Base-by-base conservation (phyloP, 2,888 invertebrate species). In the Hypercompe scribonia region DNA sequence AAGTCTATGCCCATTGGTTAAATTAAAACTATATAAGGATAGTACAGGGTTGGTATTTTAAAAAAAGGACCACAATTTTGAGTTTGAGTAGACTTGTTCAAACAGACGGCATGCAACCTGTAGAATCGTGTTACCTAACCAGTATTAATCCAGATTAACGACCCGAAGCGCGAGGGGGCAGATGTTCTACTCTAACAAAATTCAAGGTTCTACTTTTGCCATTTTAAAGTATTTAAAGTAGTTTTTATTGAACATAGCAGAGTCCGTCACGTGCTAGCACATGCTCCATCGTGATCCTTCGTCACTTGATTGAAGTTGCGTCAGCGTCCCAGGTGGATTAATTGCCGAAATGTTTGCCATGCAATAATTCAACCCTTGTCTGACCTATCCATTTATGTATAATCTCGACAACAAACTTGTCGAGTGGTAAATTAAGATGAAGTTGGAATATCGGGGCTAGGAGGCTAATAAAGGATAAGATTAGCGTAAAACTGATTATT, bases 341-440 rank as follows among this genome's bases (percentile, higher is more conserved):
- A 76, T 76, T 72, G 73, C 70, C 65, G 65, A 73, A 76, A 72
- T 73, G 74, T 73, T 78, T 71, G 71, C 61, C 69, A 75, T 67
- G 65, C 67, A 72, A 65, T 80, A 73, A 82, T 72, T 73, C 36
- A 69, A 74, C 78, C 80, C 77, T 78, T 84, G 81, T 80, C 77
- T 31, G n/a, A 36, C 46, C 71, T 65, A 66, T 79, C 75, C 24
- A 68, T 81, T 78, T 39, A 80, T n/a, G n/a, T n/a, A n/a, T 77
- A 75, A 79, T 80, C 71, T 72, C 65, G 61, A 76, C 74, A 78
- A 68, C 65, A 75, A 72, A 54, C 66, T 76, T 68, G 73, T 75
- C 71, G 46, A 72, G 70, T 70, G 67, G 24, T 73, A 61, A 75
- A 78, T 80, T 78, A 78, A 74, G 68, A 73, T 67, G 71, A 65